Evolutionary conservation across 2,888 invertebrate species (phyloP), one percentile per base, ranked within the genome.

Genomic region (Bellardia bayeri): DNA sequence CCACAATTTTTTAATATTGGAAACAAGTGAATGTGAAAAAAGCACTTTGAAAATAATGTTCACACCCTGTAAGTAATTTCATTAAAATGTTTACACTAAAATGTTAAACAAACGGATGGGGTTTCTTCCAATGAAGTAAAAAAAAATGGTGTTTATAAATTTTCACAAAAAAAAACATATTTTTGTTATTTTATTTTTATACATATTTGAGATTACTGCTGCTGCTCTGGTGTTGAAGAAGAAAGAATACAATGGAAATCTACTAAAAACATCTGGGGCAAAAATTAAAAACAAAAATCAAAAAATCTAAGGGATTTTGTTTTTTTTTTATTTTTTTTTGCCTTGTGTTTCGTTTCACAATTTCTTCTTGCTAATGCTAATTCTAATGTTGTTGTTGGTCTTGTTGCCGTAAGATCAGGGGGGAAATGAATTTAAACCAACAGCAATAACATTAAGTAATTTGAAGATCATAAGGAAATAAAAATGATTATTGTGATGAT

Each of bases 201-300:
- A 54, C 63, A 64, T 74, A 56, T 71, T 81, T 75, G 16, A 61
- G 71, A 74, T 58, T 66, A 66, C 81, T 54, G 54, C 64, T 56
- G 8, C 71, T 56, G n/a, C 23, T 23, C 56, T 51, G 63, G n/a
- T 37, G 61, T 13, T 33, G 63, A 63, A 42, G 14, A 14, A 42
- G 51, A 64, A 14, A 42, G 51, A 64, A 76, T 68, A 78, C 71
- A 84, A 84, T 87, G 83, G 76, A 83, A 81, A 84, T 83, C 80
- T 71, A 75, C 54, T 40, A 75, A 81, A 69, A 83, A 87, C 87
- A 87, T 87, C 87, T 84, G 84, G 83, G 87, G 66, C 80, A 84
- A 69, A 79, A 78, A 69, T 64, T 45, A 68, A 74, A 72, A 58
- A 49, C n/a, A 64, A 79, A 74, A 79, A 82, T 30, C 5, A 56